These are phyloP conservation scores for Dicerorhinus sumatrensis DNA, from an alignment of 2,113 vertebrate species.

Conservation along the genomic window DNA sequence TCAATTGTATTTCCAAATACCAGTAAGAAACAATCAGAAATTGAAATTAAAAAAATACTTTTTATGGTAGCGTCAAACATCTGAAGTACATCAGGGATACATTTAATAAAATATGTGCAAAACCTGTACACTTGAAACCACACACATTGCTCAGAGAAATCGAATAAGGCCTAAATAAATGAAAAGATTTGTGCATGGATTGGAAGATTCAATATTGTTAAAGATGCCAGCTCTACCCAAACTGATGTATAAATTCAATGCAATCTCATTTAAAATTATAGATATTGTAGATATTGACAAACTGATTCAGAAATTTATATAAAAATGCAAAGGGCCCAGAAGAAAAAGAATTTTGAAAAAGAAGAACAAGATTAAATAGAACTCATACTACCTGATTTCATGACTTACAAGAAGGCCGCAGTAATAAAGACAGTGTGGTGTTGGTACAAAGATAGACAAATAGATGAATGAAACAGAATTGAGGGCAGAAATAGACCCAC, in stretches of 20 bases:
- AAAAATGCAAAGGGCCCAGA: not conserved
- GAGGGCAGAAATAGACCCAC: not conserved
- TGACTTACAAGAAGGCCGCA: not conserved
- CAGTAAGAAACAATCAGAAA: not conserved
- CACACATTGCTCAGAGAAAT: constrained; percentile 7
- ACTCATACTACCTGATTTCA: not conserved
- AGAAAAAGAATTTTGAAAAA: not conserved
- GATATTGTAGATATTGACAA: not conserved
- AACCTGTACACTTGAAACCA: not conserved
- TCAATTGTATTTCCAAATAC: not conserved
- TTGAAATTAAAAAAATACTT: not conserved
- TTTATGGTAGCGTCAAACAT: not conserved
- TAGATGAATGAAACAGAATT: not conserved
- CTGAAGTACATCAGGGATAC: not conserved
- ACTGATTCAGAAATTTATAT: not conserved
- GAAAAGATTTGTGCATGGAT: not conserved
- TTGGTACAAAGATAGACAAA: not conserved
- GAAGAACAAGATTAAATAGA: not conserved
- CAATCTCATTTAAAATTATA: not conserved
- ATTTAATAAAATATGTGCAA: constrained; percentile 15
- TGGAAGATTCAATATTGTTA: not conserved
- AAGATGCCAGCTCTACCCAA: not conserved
- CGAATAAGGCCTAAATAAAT: constrained; percentile 8
- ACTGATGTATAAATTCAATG: not conserved
- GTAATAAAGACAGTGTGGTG: not conserved